These are phyloP conservation scores for Macquaria australasica DNA, from an alignment of 2,113 vertebrate species.

Conservation along the genomic window DNA sequence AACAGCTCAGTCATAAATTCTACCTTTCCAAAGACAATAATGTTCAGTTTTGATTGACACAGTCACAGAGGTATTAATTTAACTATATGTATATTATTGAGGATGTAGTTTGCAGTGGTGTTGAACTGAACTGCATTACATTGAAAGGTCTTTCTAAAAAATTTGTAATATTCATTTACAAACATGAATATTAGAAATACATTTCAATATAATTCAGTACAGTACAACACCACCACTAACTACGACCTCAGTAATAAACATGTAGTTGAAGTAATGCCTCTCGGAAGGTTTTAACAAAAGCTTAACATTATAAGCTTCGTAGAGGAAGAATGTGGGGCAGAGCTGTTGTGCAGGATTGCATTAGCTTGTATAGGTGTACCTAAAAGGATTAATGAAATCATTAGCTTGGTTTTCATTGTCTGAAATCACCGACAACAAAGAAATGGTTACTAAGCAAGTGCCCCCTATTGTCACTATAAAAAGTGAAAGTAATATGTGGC, in stretches of 20 bases:
- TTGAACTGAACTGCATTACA: background rate
- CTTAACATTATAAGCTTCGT: background rate
- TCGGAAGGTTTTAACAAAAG: background rate
- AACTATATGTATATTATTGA: background rate
- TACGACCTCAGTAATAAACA: background rate
- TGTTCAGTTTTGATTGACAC: background rate
- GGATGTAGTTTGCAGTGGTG: background rate
- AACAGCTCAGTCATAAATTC: background rate
- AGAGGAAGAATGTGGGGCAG: background rate
- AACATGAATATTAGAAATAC: background rate
- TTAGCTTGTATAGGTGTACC: background rate
- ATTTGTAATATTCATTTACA: too few species aligned
- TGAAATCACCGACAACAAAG: background rate
- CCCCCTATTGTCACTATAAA: background rate
- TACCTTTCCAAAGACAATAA: background rate
- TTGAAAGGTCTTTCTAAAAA: too few species aligned
- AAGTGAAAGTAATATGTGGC: background rate
- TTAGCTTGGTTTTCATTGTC: background rate
- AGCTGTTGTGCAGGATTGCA: background rate
- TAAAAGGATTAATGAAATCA: background rate
- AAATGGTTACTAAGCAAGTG: background rate
- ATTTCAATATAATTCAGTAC: background rate
- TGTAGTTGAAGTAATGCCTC: background rate
- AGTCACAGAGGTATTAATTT: background rate
- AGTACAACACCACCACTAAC: background rate